Conservation (phyloP, 1,140 invertebrate genomes). For the Aethina tumida region DNA sequence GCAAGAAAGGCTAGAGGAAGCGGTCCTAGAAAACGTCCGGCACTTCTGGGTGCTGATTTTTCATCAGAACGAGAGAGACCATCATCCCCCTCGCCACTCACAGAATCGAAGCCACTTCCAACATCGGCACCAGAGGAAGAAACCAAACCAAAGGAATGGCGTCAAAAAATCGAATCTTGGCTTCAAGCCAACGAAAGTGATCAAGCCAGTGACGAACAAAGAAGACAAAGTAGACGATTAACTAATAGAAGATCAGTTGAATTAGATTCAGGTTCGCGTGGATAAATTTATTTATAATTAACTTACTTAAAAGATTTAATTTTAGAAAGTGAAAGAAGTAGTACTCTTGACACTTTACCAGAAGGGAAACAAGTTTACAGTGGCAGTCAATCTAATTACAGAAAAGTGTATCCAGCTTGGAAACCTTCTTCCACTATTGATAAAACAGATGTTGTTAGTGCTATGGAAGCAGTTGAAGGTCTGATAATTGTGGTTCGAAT, state of each 20-base stretch:
- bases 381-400: conserved; percentile 39
- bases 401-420: conserved; percentile 66
- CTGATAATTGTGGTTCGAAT: background rate
- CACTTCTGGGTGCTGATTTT: conserved; percentile 60
- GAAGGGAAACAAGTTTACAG: conserved; percentile 48
- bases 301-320: conserved; percentile 7
- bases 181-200: conserved; percentile 77
- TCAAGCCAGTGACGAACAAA: conserved; percentile 54
- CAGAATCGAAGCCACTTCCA: conserved; percentile 35
- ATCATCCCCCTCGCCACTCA: conserved; percentile 55
- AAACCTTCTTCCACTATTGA: conserved; percentile 64
- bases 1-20: conserved; percentile 65
- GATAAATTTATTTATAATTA: background rate
- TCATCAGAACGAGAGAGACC: conserved; percentile 59
- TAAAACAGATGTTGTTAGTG: conserved; percentile 70
- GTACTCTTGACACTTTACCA: conserved; percentile 55
- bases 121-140: conserved; percentile 39
- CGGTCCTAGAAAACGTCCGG: conserved; percentile 54
- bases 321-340: conserved; percentile 62
- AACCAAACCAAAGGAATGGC: conserved; percentile 58
- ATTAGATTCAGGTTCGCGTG: conserved; percentile 58
- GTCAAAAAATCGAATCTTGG: conserved; percentile 86
- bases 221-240: conserved; percentile 49
- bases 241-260: conserved; percentile 67
- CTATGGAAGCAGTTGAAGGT: conserved; percentile 82